Percentiles rank a stretch among this genome's conserved stretches.
Conservation (phyloP, 92 coral and sea anemone genomes). For the Parazoanthus darwini region DNA sequence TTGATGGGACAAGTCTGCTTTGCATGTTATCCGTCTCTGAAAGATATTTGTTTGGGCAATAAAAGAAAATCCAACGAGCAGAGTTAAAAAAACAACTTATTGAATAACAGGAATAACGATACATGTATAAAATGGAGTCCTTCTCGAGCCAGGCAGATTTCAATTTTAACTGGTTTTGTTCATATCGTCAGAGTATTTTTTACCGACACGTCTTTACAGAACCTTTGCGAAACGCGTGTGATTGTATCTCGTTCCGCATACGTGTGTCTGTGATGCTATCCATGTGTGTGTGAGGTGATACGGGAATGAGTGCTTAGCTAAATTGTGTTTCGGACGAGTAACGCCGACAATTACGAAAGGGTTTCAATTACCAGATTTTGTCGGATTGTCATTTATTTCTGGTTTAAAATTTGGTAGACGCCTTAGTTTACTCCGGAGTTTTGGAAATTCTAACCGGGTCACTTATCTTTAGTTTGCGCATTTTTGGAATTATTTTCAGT, state of each 20-base stretch:
- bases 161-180: too few species aligned
- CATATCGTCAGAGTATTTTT: too few species aligned
- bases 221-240: neutral
- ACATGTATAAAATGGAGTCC: too few species aligned
- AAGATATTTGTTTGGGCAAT: too few species aligned
- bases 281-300: neutral
- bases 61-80: too few species aligned
- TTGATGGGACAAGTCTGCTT: too few species aligned
- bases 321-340: neutral
- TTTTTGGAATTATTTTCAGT: neutral
- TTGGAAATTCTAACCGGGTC: neutral
- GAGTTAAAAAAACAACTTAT: too few species aligned
- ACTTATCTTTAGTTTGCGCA: neutral
- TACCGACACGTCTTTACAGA: neutral
- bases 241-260: neutral
- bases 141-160: too few species aligned
- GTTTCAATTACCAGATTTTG: neutral
- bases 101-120: too few species aligned
- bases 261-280: neutral
- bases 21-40: too few species aligned
- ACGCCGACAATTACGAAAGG: neutral
- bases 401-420: neutral
- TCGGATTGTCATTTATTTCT: neutral
- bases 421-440: neutral
- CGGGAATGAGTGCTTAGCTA: neutral